Percentiles rank a stretch among this genome's conserved stretches.
These are phyloP conservation scores for Mormyrops attenuatus DNA, from an alignment of 2,797 vertebrate genomes.

Conservation along the genomic window DNA sequence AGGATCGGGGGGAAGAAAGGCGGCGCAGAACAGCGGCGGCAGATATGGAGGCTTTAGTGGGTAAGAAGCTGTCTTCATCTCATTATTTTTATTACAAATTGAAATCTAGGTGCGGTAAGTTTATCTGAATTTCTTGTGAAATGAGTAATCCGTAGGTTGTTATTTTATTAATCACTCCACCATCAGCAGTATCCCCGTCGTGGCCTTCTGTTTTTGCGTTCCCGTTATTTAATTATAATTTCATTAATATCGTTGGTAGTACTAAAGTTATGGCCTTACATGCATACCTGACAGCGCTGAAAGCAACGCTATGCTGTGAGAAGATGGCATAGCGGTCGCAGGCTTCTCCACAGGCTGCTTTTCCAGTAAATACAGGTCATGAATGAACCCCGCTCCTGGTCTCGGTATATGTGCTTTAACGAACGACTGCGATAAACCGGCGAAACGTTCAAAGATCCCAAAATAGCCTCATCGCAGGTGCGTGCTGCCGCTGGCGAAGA, in stretches of 20 bases:
- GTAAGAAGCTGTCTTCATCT: conserved; percentile 35
- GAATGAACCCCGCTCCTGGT: neutral
- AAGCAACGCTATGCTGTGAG: neutral
- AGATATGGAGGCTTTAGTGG: conserved; percentile 49
- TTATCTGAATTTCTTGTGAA: neutral
- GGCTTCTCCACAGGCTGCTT: neutral
- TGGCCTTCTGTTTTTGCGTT: neutral
- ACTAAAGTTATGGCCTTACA: neutral
- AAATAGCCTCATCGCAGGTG: neutral
- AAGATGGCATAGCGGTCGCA: neutral
- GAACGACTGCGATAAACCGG: neutral
- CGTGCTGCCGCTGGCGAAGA: neutral
- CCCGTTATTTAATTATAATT: neutral
- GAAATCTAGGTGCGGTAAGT: neutral
- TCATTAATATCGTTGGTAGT: neutral
- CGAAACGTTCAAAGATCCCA: neutral
- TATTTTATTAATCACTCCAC: neutral
- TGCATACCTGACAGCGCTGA: neutral
- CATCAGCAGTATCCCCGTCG: neutral
- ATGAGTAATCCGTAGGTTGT: neutral
- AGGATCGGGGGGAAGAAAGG: neutral
- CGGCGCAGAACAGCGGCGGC: conserved; percentile 6
- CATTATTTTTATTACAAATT: neutral
- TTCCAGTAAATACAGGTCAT: neutral
- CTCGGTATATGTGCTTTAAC: neutral